Evolutionary conservation across 1,140 invertebrate species (phyloP).

Genomic region (Pissodes strobi): DNA sequence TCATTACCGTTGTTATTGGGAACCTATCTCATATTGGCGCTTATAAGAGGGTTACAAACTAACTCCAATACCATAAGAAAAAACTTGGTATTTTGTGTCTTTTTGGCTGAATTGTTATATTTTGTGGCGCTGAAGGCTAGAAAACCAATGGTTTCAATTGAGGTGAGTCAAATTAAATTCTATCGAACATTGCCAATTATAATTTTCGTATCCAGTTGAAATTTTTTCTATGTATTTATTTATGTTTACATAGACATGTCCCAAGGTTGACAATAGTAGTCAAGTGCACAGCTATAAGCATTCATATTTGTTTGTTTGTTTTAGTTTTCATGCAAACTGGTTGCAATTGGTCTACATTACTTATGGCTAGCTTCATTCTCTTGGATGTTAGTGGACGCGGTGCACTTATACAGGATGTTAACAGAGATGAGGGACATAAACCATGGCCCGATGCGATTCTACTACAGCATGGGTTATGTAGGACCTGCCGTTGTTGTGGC

Average conservation of each 20-base stretch:
- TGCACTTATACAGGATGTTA: constrained; percentile 92
- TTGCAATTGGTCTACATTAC: constrained; percentile 92
- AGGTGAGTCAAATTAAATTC: too few relatives aligned
- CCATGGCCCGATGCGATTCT: constrained; percentile 92
- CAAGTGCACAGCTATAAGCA: too few relatives aligned
- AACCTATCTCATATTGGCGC: constrained; percentile 72
- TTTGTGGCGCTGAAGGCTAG: constrained; percentile 83
- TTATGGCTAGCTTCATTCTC: constrained; percentile 86
- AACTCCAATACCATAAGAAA: constrained; percentile 95
- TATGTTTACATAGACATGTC: too few relatives aligned
- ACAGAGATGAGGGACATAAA: constrained; percentile 96
- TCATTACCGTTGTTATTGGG: constrained; percentile 78
- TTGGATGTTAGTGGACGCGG: constrained; percentile 89
- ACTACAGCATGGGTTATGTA: constrained; percentile 94
- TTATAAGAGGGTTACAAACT: constrained; percentile 79
- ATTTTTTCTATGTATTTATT: too few relatives aligned
- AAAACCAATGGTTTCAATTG: constrained; percentile 72
- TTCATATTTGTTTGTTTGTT: too few relatives aligned
- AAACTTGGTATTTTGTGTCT: constrained; percentile 87
- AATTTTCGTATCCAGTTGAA: too few relatives aligned
- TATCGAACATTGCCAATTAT: too few relatives aligned
- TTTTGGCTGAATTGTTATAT: constrained; percentile 84
- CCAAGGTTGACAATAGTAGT: too few relatives aligned
- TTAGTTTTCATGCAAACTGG: constrained; percentile 84
- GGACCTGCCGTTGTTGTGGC: constrained; percentile 90